Base-by-base conservation (phyloP, 2,797 vertebrate species). In the Sarcoramphus papa region DNA sequence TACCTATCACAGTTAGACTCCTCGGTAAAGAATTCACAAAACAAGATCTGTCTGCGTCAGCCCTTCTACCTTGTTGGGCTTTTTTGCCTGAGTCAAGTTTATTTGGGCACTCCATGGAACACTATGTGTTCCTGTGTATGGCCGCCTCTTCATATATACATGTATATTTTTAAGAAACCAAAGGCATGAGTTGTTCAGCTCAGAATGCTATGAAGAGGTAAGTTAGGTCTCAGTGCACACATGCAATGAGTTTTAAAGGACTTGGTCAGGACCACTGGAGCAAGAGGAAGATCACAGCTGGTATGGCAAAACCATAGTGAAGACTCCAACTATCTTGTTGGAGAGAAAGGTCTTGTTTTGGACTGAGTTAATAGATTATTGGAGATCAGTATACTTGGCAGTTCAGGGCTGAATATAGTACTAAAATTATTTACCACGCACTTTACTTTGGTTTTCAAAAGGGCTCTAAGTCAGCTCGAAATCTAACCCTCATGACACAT, bases 91-190 rank as follows among this genome's bases (percentile, higher is more conserved):
- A 56, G 11, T 24, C 21, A 64, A 28, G 7, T 67, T 70, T 64
- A 37, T 40, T 31, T 62, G 21, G 10, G 12, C 33, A 53, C 7
- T 57, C 45, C 11, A 27, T 11, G 25, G 20, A 74, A 74, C n/a
- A n/a, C 12, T 57, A 7, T 33, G 9, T 45, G 14, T 43, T 59
- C 73, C 4, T 23, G 15, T 40, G 6, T n/a, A 25, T 22, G 57
- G 6, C 14, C 4, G 1, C 21, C 17, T 64, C 4, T 23, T 48
- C 3, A 1, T 67, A 41, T 6, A 72, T 13, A 22, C 2, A 0
- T 27, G 14, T 25, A 13, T 57, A 50, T 54, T 69, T 91, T 54
- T 33, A 47, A 67, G 72, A 83, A 92, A 48, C 2, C 3, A 37
- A 83, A 54, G 8, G 6, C 8, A 64, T 24, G 27, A 64, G 6